Evolutionary conservation across 2,888 invertebrate species (phyloP).

Genomic region (Rhagonycha lutea): DNA sequence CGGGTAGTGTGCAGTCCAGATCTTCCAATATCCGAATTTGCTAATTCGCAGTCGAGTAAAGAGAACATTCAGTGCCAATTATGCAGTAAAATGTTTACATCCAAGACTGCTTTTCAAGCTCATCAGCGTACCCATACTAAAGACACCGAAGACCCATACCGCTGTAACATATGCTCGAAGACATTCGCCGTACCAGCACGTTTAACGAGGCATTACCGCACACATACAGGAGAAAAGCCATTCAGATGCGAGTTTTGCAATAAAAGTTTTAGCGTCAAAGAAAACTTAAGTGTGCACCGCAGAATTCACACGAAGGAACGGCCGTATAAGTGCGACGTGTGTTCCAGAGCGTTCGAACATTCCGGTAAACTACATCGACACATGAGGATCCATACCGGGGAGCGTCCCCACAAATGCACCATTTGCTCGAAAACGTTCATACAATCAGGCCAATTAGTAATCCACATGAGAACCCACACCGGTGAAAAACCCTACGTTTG

Average conservation of each 20-base stretch:
- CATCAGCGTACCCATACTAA: constrained; percentile 50
- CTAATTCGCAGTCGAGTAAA: constrained; percentile 35
- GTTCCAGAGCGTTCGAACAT: constrained; percentile 87
- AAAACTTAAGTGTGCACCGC: constrained; percentile 86
- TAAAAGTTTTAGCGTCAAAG: constrained; percentile 91
- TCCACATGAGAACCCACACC: constrained; percentile 88
- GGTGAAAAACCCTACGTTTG: constrained; percentile 83
- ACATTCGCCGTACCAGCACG: constrained; percentile 90
- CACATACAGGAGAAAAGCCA: constrained; percentile 89
- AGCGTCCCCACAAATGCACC: constrained; percentile 86
- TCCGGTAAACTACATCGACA: constrained; percentile 89
- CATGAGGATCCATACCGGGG: constrained; percentile 89
- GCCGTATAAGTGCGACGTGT: constrained; percentile 87
- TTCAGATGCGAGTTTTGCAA: constrained; percentile 90
- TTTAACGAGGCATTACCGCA: constrained; percentile 82
- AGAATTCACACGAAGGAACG: constrained; percentile 91
- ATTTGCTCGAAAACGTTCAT: constrained; percentile 90
- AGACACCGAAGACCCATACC: constrained; percentile 72
- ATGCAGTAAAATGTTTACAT: constrained; percentile 52
- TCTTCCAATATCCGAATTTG: constrained; percentile 55
- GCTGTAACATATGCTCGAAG: constrained; percentile 88
- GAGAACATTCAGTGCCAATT: constrained; percentile 52
- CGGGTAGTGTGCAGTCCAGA: constrained; percentile 66
- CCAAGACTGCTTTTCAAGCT: constrained; percentile 49
- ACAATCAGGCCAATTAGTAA: constrained; percentile 88